Evolutionary conservation across 2,797 vertebrate genomes (phyloP).

Genomic region (Yasuhikotakia modesta): DNA sequence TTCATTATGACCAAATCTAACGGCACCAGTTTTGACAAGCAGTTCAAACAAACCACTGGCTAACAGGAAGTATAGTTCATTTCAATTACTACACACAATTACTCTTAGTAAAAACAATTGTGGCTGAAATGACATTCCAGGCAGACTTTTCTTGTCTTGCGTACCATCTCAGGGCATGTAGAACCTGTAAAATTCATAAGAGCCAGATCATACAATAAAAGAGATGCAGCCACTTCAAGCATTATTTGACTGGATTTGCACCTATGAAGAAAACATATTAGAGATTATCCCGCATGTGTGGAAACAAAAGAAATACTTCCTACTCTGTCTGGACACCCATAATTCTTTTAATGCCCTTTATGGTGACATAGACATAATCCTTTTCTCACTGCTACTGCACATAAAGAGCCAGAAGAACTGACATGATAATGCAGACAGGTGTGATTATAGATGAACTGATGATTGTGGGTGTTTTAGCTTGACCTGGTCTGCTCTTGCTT

Average conservation of each 20-base stretch:
- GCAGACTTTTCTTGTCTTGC: slow-evolving; percentile 87
- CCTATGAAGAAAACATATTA: slow-evolving; percentile 99
- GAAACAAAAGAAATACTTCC: slow-evolving; percentile 71
- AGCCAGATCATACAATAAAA: slow-evolving; percentile 98
- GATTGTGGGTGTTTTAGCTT: background rate
- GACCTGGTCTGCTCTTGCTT: background rate
- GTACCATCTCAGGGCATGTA: slow-evolving; percentile 93
- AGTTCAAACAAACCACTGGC: slow-evolving; percentile 42
- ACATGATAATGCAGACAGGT: background rate
- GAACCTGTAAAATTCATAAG: slow-evolving; percentile 97
- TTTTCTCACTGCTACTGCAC: background rate
- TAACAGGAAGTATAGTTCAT: slow-evolving; percentile 57
- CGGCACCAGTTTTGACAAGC: slow-evolving; percentile 56
- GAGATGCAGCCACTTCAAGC: slow-evolving; percentile 93
- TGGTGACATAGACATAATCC: no score
- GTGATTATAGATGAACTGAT: background rate
- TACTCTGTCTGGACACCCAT: background rate
- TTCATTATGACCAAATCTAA: background rate
- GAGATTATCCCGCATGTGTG: slow-evolving; percentile 99
- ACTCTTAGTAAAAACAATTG: slow-evolving; percentile 40
- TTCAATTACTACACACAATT: background rate
- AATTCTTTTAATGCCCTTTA: background rate
- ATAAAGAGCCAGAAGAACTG: background rate
- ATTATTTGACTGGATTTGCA: slow-evolving; percentile 91
- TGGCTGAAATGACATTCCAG: slow-evolving; percentile 65